Evolutionary conservation across 2,888 invertebrate species (phyloP).

Genomic region (Hydriomena furcata): DNA sequence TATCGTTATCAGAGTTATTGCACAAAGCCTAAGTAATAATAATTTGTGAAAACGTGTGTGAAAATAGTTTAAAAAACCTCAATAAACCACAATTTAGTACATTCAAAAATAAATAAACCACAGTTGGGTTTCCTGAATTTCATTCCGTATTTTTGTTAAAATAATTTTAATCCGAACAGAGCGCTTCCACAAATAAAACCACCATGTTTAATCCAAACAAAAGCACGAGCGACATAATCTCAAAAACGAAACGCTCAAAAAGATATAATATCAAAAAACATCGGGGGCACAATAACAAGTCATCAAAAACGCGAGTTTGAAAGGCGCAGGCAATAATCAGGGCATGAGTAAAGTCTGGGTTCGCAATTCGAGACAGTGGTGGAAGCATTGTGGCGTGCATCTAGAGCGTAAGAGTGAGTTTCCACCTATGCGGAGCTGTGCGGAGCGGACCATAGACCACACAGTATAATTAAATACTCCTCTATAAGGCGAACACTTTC

Average conservation of each 20-base stretch:
- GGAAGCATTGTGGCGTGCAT: constrained; percentile 19
- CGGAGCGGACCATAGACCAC: too few species aligned
- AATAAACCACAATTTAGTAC: background rate
- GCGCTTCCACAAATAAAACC: constrained; percentile 15
- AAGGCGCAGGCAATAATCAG: constrained; percentile 30
- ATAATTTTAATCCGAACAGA: constrained; percentile 14
- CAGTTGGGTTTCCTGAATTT: background rate
- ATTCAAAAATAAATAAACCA: background rate
- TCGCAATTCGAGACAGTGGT: constrained; percentile 23
- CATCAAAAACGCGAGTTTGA: constrained; percentile 29
- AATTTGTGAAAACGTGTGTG: too few species aligned
- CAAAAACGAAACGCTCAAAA: constrained; percentile 26
- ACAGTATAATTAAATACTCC: too few species aligned
- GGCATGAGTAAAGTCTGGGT: constrained; percentile 31
- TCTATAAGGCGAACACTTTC: too few species aligned
- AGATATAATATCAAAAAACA: constrained; percentile 30
- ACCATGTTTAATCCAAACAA: constrained; percentile 17
- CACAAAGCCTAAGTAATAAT: too few species aligned
- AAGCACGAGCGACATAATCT: constrained; percentile 19
- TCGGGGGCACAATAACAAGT: constrained; percentile 26
- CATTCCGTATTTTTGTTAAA: background rate
- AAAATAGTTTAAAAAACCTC: background rate
- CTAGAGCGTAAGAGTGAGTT: too few species aligned
- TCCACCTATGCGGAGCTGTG: too few species aligned
- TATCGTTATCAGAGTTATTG: too few species aligned